Conservation (phyloP, 2,888 invertebrate species). For the Willowsia nigromaculata region DNA sequence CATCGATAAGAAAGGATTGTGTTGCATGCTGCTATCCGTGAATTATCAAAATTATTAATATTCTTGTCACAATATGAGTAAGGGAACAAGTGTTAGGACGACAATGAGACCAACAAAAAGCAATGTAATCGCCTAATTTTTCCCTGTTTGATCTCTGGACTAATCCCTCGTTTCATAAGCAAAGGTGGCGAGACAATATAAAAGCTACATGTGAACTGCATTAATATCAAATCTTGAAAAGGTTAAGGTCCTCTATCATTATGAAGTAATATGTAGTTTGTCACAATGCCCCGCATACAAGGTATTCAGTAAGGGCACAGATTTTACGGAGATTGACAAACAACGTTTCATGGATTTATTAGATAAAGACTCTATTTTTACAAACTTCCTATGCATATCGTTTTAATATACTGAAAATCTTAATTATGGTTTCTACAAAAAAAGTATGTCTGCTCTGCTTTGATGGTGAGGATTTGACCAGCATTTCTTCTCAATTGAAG, state of each 20-base stretch:
- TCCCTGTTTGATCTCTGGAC: not conserved
- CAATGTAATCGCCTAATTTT: not conserved
- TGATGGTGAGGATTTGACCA: not conserved
- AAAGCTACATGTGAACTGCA: conserved; percentile 17
- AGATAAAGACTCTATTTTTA: too few relatives aligned
- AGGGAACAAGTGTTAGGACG: not conserved
- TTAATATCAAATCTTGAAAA: not conserved
- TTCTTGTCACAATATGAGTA: conserved; percentile 50
- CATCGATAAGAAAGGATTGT: too few relatives aligned
- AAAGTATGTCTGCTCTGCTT: not conserved
- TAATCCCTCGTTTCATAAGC: conserved; percentile 43
- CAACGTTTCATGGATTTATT: too few relatives aligned
- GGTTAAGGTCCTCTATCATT: not conserved
- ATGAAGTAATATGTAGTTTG: not conserved
- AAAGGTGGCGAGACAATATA: conserved; percentile 26
- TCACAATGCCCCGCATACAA: too few relatives aligned
- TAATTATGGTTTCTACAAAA: not conserved
- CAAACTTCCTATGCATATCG: too few relatives aligned
- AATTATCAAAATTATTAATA: conserved; percentile 52
- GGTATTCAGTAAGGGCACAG: too few relatives aligned
- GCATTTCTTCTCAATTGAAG: not conserved
- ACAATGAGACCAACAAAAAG: not conserved
- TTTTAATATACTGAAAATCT: too few relatives aligned
- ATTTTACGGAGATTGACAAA: too few relatives aligned
- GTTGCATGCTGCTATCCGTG: not conserved